These are phyloP conservation scores for Pterois miles DNA, from an alignment of 2,797 vertebrate genomes.

Conservation along the genomic window DNA sequence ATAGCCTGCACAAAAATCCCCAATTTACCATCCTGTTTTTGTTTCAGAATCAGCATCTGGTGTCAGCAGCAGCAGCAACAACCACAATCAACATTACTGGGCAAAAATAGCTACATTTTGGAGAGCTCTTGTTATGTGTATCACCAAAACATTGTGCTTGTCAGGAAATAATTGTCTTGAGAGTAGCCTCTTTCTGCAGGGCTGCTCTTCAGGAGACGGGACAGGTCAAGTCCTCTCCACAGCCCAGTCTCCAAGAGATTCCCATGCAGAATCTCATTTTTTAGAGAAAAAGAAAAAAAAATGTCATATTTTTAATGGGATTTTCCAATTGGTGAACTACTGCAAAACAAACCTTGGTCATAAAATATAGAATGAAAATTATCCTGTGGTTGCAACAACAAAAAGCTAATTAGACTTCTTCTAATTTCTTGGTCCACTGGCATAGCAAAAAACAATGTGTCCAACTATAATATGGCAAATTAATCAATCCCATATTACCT, in stretches of 20 bases:
- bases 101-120: background rate
- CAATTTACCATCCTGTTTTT: background rate
- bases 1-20: background rate
- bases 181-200: background rate
- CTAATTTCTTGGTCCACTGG: constrained; percentile 41
- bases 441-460: constrained; percentile 1
- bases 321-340: background rate
- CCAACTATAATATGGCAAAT: constrained; percentile 21
- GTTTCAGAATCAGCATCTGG: background rate
- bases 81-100: background rate
- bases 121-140: constrained; percentile 16
- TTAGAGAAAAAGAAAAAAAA: background rate
- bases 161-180: constrained; percentile 27
- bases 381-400: background rate
- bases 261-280: background rate
- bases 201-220: background rate
- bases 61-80: background rate
- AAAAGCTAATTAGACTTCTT: constrained; percentile 17
- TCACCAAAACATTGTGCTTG: constrained; percentile 8
- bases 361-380: background rate
- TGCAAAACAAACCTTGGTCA: background rate
- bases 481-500: constrained; percentile 16
- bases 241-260: background rate
- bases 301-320: background rate
- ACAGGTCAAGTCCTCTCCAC: constrained; percentile 20